Evolutionary conservation across 2,888 invertebrate species (phyloP), one percentile per base, ranked within the genome.

Genomic region (Oasisia sp.): DNA sequence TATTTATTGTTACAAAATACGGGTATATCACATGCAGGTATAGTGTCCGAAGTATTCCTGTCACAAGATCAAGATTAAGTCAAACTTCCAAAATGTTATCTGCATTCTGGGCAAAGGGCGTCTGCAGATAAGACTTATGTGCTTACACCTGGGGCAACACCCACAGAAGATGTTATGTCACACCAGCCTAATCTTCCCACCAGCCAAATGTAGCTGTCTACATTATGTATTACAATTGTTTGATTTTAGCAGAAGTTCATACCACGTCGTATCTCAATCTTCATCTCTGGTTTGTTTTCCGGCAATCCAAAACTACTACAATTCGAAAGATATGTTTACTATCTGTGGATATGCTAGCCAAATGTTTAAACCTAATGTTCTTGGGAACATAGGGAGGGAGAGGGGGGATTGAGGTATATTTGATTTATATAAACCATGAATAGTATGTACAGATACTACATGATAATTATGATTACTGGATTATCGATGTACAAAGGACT

Each of bases 1-100:
- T 90, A n/a, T 90, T 90, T 27, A n/a, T 90, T 14, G 90, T 27
- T 32, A 90, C 32, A 90, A 90, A 90, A 90, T 90, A 89, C 19
- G 12, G 19, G 90, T 89, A 12, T 89, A 4, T 90, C 90, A 19
- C 14, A 90, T 90, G 90, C 90, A 90, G 90, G 12, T 90, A 90
- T 19, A 38, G 27, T 90, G n/a, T 32, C 32, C 2, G n/a, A 90
- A 32, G 90, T 90, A 8, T 90, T 90, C 90, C 27, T 90, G 32
- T 1, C 32, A 27, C 90, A 14, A n/a, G 32, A 90, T 44, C 5
- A 90, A 74, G 19, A 0, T 32, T 32, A 90, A 90, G 7, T 7
- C 32, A 90, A 90, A 7, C 90, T 89, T 9, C 90, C 9, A 89
- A 89, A 89, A 32, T 90, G 90, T n/a, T 90, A 32, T 90, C 32